Percentiles rank a stretch among this genome's conserved stretches.
These are phyloP conservation scores for Actinia tenebrosa DNA, from an alignment of 64 coral and sea anemone genomes.

Conservation along the genomic window DNA sequence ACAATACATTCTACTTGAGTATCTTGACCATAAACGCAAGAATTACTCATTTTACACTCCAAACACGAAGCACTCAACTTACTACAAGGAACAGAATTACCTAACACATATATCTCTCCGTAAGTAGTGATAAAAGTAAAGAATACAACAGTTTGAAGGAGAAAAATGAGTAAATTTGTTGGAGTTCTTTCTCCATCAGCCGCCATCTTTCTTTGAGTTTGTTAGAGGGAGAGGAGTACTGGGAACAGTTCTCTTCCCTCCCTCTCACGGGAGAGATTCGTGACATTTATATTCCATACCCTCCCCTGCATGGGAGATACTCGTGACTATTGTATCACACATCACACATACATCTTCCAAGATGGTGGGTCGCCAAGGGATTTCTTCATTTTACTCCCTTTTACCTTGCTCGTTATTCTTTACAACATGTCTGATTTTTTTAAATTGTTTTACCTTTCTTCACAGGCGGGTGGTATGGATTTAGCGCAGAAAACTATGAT, in stretches of 20 bases:
- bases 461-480: slow-evolving; percentile 93
- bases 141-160: not conserved
- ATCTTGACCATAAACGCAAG: slow-evolving; percentile 81
- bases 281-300: not conserved
- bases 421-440: not conserved
- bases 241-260: slow-evolving; percentile 12
- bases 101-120: not conserved
- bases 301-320: slow-evolving; percentile 24
- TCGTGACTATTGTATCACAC: slow-evolving; percentile 80
- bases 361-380: slow-evolving; percentile 73
- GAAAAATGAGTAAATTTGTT: not conserved
- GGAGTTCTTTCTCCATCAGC: not conserved
- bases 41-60: slow-evolving; percentile 54
- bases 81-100: slow-evolving; percentile 12
- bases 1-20: slow-evolving; percentile 55
- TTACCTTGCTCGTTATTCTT: slow-evolving; percentile 10
- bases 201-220: slow-evolving; percentile 34
- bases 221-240: not conserved
- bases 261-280: not conserved
- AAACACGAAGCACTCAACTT: slow-evolving; percentile 72
- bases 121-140: slow-evolving; percentile 19
- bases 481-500: slow-evolving; percentile 64
- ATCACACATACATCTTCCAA: slow-evolving; percentile 43
- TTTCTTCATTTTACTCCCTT: not conserved
- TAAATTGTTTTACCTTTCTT: slow-evolving; percentile 3